phyloP scores from a whole-genome alignment of 2,113 vertebrate genomes.

The Acrocephalus kingi region DNA sequence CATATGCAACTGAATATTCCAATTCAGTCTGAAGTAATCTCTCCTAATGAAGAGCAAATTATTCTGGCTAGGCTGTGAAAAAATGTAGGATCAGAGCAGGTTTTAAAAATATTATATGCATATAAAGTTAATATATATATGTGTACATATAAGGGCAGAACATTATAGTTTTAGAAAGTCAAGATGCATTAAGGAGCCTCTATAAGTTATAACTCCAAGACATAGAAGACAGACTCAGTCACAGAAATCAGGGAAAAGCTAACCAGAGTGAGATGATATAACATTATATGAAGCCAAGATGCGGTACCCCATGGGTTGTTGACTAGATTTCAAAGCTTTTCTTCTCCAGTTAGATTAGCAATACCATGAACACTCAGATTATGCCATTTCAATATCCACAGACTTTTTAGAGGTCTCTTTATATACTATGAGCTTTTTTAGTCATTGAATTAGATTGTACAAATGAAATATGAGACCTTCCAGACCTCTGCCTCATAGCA shows the following conservation, averaged over 20 bases:
- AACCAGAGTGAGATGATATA: background rate
- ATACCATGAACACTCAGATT: background rate
- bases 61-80: background rate
- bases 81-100: background rate
- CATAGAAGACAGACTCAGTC: background rate
- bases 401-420: background rate
- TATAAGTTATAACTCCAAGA: background rate
- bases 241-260: background rate
- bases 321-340: background rate
- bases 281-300: background rate
- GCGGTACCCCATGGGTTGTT: background rate
- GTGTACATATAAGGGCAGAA: background rate
- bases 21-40: background rate
- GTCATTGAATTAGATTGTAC: background rate
- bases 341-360: background rate
- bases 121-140: background rate
- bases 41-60: background rate
- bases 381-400: background rate
- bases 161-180: background rate
- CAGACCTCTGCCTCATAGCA: background rate
- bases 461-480: conserved; percentile 33
- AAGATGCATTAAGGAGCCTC: background rate
- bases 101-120: background rate
- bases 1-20: background rate
- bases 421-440: background rate